A percentile compares a stretch with the other conserved stretches of the same genome.
phyloP scores from a whole-genome alignment of 2,797 vertebrate species.

The Taeniopygia guttata region DNA sequence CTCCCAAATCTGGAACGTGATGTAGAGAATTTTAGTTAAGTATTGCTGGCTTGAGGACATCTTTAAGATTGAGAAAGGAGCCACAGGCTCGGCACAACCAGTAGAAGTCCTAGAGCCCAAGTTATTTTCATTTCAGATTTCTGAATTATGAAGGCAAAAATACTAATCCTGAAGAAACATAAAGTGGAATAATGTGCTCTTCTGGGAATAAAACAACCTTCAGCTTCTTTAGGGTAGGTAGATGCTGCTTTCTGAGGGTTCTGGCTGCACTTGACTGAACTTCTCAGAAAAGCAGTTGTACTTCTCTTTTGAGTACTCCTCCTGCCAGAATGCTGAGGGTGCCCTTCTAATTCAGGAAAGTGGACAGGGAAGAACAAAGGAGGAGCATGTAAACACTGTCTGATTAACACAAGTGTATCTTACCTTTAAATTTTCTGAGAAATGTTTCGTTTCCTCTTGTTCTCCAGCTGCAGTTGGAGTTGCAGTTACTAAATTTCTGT shows the following conservation, averaged over 20 bases:
- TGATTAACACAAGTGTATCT: fast-evolving
- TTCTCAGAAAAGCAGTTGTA: background rate
- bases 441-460: background rate
- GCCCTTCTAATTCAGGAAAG: background rate
- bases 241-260: background rate
- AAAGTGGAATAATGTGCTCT: background rate
- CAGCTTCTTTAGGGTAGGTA: background rate
- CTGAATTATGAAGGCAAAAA: background rate
- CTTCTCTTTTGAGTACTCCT: background rate
- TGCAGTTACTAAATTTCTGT: background rate
- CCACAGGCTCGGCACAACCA: background rate
- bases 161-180: background rate
- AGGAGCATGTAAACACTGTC: background rate
- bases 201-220: background rate
- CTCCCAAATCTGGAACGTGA: background rate
- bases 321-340: background rate
- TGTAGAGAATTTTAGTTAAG: background rate
- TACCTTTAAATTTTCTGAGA: background rate
- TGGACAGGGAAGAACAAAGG: background rate
- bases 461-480: background rate
- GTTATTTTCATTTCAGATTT: background rate
- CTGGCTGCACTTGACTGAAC: background rate
- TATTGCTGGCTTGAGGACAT: background rate
- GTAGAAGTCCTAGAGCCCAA: background rate
- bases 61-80: background rate